Base-by-base conservation (phyloP, 2,797 vertebrate genomes). In the Pygocentrus nattereri region DNA sequence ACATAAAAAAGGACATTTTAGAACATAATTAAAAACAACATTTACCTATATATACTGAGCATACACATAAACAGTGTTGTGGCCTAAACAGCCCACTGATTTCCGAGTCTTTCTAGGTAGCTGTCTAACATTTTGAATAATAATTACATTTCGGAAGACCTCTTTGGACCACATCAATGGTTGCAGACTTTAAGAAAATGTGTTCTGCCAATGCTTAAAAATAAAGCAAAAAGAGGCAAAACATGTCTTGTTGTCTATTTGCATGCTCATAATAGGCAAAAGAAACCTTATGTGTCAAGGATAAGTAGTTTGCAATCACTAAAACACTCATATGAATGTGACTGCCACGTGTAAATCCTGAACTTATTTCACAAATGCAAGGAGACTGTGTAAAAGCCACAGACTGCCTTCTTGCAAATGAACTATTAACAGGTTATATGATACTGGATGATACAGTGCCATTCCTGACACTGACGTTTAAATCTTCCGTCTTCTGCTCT, bases 11-110 rank as follows among this genome's bases (percentile, higher is more conserved):
- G 3, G 4, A 75, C 52, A 13, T 75, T 70, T 64, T 23, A 76
- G 62, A 69, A 12, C 54, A 25, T 65, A 31, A 34, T 61, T 31
- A 65, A 44, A 52, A 34, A 59, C 31, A 62, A 18, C 86, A 89
- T 85, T 88, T 85, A 90, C 90, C 90, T 86, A 91, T 90, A 89
- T 78, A 90, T 85, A 89, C 78, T 88, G 85, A 91, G 70, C 70
- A 84, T 78, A 77, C 77, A 87, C 76, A 52, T 44, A 85, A 83
- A 87, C 73, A 44, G 38, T 65, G 16, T 21, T 73, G 25, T 69
- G 74, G 72, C 79, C 50, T 62, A 16, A 75, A 30, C 3, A 44
- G 73, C 69, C 56, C 47, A 70, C 52, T 31, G 44, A 79, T 73
- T 23, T 80, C 65, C 82, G 50, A 41, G 80, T 69, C 69, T 4